Conservation (phyloP, 2,888 invertebrate species). For the Creontiades dilutus region DNA sequence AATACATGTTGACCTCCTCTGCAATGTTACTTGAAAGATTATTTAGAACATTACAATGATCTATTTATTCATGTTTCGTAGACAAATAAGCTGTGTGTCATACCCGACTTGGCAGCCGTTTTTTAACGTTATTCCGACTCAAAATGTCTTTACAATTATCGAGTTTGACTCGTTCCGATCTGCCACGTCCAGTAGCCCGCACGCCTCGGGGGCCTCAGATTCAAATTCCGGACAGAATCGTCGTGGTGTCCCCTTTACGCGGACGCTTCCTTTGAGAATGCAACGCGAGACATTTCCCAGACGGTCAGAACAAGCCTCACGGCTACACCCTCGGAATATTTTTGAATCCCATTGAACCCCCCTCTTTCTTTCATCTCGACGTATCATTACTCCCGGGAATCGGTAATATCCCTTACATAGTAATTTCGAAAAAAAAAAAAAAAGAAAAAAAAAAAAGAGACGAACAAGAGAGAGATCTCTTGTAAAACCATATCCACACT, state of each 20-base stretch:
- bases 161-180: too few relatives aligned
- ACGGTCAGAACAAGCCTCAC: conserved; percentile 39
- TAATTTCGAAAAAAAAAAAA: conserved; percentile 63
- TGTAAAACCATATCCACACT: conserved; percentile 31
- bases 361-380: conserved; percentile 68
- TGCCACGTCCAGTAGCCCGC: neutral
- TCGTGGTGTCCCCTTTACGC: neutral
- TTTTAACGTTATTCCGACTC: too few relatives aligned
- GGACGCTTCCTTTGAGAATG: conserved; percentile 54
- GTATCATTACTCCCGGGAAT: conserved; percentile 72
- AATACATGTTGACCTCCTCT: too few relatives aligned
- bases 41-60: too few relatives aligned
- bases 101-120: too few relatives aligned
- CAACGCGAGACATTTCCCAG: conserved; percentile 68
- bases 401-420: conserved; percentile 72
- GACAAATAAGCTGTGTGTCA: too few relatives aligned
- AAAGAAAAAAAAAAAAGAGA: neutral
- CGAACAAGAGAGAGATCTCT: neutral
- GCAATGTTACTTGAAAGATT: too few relatives aligned
- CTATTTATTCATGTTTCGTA: too few relatives aligned
- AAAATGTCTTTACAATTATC: too few relatives aligned
- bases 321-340: conserved; percentile 71
- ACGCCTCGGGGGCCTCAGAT: neutral
- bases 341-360: conserved; percentile 71
- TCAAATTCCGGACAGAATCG: conserved; percentile 37